Evolutionary conservation across 2,888 invertebrate species (phyloP).

Genomic region (Amiota minor): DNA sequence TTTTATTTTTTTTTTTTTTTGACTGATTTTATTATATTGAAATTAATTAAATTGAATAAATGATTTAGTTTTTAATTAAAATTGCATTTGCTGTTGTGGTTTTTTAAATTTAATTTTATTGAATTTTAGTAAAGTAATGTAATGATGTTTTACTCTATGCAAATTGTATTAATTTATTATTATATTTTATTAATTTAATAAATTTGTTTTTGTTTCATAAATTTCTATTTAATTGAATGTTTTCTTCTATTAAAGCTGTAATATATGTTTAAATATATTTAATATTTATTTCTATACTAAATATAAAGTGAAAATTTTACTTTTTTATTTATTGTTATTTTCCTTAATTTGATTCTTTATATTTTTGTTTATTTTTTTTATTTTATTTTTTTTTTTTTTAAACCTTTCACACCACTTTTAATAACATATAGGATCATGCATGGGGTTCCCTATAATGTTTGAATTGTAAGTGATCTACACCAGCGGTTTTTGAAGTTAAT

Average conservation of each 20-base stretch:
- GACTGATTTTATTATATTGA: not conserved
- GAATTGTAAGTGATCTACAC: too few relatives aligned
- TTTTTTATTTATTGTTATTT: not conserved
- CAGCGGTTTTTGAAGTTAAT: too few relatives aligned
- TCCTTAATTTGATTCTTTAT: constrained; percentile 5
- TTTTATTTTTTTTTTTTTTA: not conserved
- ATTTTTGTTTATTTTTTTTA: too few relatives aligned
- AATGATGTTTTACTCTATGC: not conserved
- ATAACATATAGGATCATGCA: too few relatives aligned
- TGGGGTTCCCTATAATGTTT: too few relatives aligned
- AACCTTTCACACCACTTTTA: too few relatives aligned
- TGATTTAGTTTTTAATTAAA: not conserved
- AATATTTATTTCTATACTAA: not conserved
- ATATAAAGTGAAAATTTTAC: not conserved
- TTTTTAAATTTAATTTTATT: not conserved
- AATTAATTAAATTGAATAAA: not conserved
- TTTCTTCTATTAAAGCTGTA: constrained; percentile 10
- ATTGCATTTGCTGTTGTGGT: not conserved
- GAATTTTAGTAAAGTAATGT: not conserved
- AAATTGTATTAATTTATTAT: not conserved
- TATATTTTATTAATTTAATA: not conserved
- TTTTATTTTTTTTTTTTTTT: not conserved
- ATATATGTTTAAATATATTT: too few relatives aligned
- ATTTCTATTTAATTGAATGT: constrained; percentile 1
- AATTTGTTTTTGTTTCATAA: not conserved